Conservation (phyloP, 2,888 invertebrate species). For the Prosapia bicincta region DNA sequence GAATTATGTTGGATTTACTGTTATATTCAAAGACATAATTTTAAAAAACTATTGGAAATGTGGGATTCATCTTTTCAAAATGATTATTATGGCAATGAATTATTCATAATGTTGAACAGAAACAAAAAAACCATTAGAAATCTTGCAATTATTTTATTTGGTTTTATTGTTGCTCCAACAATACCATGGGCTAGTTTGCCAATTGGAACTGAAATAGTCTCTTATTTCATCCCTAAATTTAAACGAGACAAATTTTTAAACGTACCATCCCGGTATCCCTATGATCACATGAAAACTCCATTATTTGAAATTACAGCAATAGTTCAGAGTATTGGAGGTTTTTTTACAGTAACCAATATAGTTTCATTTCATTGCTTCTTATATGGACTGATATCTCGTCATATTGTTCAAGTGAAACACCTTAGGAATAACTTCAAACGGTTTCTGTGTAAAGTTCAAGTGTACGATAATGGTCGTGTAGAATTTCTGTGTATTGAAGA, state of each 20-base stretch:
- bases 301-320: not conserved
- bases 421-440: not conserved
- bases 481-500: not conserved
- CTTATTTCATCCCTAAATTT: not conserved
- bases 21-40: not conserved
- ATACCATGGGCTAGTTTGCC: conserved; percentile 14
- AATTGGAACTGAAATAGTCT: not conserved
- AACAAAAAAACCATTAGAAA: conserved; percentile 3
- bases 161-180: conserved; percentile 12
- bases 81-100: not conserved
- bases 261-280: conserved; percentile 8
- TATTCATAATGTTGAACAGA: not conserved
- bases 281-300: conserved; percentile 9
- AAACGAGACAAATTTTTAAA: not conserved
- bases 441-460: too few species aligned
- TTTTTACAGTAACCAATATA: not conserved
- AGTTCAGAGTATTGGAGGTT: conserved; percentile 1
- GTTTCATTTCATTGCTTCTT: conserved; percentile 6
- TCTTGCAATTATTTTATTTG: not conserved
- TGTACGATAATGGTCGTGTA: too few species aligned
- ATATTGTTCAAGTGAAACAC: not conserved
- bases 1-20: not conserved
- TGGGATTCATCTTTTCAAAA: conserved; percentile 10
- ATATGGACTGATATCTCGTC: conserved; percentile 9
- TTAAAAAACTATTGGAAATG: conserved; percentile 1